A percentile compares a stretch with the other conserved stretches of the same genome.
Conservation (phyloP, 2,888 invertebrate species). For the Acheta domesticus region DNA sequence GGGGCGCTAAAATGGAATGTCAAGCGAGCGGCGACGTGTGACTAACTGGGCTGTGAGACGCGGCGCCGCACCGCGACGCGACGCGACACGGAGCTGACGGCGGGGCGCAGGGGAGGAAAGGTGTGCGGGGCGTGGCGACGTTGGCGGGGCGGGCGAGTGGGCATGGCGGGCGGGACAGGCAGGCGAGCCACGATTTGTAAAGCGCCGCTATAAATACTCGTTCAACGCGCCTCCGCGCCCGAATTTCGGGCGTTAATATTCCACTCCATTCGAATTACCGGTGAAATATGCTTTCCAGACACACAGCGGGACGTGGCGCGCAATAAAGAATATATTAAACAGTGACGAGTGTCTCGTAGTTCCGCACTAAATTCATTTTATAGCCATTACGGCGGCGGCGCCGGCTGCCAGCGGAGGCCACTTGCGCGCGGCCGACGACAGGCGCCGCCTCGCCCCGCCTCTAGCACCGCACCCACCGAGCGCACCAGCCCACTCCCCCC, state of each 20-base stretch:
- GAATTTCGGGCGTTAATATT: not conserved
- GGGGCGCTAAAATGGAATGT: slow-evolving; percentile 7
- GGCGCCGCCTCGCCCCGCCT: not conserved
- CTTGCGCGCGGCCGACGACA: not conserved
- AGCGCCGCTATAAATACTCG: not conserved
- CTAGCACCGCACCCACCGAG: not conserved
- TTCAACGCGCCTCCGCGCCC: not conserved
- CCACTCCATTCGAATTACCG: not conserved
- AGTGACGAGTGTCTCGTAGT: not conserved
- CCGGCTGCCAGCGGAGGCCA: not conserved
- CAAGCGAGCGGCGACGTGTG: not conserved
- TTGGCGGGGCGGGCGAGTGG: too few species aligned
- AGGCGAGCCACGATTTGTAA: too few species aligned
- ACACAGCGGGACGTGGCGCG: not conserved
- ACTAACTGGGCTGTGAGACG: not conserved
- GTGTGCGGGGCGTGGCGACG: too few species aligned
- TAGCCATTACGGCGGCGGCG: not conserved
- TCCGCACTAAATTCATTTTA: slow-evolving; percentile 9
- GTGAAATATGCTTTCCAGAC: not conserved
- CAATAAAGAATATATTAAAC: slow-evolving; percentile 1
- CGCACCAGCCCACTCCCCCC: too few species aligned
- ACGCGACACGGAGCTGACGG: not conserved
- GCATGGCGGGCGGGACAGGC: too few species aligned
- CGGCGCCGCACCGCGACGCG: not conserved
- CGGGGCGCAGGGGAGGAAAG: not conserved